Percentiles rank a stretch among this genome's conserved stretches.
Evolutionary conservation across 2,797 vertebrate genomes (phyloP).

Genomic region (Nothura maculosa): DNA sequence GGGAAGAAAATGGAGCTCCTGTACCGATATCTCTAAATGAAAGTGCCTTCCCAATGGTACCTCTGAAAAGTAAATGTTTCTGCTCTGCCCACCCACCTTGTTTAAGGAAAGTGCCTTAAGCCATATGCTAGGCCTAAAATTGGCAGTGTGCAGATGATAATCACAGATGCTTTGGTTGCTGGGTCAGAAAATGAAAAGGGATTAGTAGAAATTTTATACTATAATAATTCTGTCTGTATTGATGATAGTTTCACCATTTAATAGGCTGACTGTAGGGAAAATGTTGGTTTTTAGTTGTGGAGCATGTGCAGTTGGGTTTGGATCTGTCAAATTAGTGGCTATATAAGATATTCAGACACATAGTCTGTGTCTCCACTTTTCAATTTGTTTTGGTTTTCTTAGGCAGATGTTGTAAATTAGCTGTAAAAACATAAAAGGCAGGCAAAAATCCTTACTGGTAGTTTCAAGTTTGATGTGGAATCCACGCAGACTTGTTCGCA

Average conservation of each 20-base stretch:
- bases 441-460: conserved; percentile 49
- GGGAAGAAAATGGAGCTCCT: neutral
- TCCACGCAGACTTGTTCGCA: conserved; percentile 44
- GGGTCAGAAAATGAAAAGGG: neutral
- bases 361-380: conserved; percentile 60
- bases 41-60: neutral
- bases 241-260: neutral
- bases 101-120: neutral
- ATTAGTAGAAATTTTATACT: neutral
- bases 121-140: neutral
- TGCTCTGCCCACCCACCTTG: neutral
- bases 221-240: neutral
- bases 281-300: neutral
- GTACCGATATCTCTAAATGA: neutral
- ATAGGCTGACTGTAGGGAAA: neutral
- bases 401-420: conserved; percentile 75
- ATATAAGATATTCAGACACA: conserved; percentile 50
- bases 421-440: conserved; percentile 70
- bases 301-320: conserved; percentile 42
- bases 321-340: conserved; percentile 51
- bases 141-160: neutral
- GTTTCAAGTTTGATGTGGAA: conserved; percentile 58
- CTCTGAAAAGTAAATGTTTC: neutral
- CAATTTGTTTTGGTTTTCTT: conserved; percentile 46
- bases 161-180: neutral